Base-by-base conservation (phyloP, 2,888 invertebrate species). In the Seladonia tumulorum region DNA sequence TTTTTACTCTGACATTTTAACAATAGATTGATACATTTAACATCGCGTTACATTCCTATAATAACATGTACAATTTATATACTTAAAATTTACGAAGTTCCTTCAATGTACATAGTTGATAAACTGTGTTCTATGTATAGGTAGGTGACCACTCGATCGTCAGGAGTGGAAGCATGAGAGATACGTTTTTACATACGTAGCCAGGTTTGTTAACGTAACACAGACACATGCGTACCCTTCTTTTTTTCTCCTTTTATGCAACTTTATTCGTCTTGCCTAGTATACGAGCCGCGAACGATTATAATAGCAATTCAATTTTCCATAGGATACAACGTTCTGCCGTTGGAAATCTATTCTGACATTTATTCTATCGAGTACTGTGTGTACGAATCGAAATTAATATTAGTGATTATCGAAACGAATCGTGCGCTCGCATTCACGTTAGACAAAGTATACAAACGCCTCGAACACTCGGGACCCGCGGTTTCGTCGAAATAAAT, bases 1-100 rank as follows among this genome's bases (percentile, higher is more conserved):
- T 87, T 84, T 89, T 91, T 89, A 89, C 84, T 90, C 86, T 87
- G 83, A 81, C 89, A 83, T 87, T 89, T 91, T 87, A 91, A 91
- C 91, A 91, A 88, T 91, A 88, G 87, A 88, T 86, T 87, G 88
- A 84, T 91, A 92, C 91, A 91, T 86, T 85, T 90, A 87, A 89
- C 88, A 83, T 87, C 86, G 84, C 79, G 79, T 88, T 89, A 89
- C 79, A 85, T 85, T 87, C 72, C 86, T 90, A 89, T 84, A 78
- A 83, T 76, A 89, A 87, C 91, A 89, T 91, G 79, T 83, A 92
- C 86, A 89, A 86, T 89, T 90, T 86, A 90, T 88, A 90, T 85
- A 80, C 85, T 86, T 92, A 89, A 85, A 90, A 90, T 89, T 91
- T 90, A 91, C 79, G 86, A 90, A 90, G 86, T 87, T 88, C 88